Evolutionary conservation across 35 echinoderm and acorn worm species (phyloP).

Genomic region (Amphiura filiformis): DNA sequence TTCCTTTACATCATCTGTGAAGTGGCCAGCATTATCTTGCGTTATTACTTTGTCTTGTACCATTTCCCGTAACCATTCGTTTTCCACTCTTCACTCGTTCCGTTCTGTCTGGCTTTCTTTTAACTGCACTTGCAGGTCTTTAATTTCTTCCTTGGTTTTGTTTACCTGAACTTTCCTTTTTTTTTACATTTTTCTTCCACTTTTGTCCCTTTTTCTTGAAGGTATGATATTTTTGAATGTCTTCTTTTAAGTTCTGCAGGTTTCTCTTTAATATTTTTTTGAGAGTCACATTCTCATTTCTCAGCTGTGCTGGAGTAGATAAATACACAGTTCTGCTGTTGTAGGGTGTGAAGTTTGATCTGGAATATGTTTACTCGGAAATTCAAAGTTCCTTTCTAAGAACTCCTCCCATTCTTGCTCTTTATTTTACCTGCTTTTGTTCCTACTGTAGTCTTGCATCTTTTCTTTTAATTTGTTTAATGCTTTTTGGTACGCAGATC

Average conservation of each 20-base stretch:
- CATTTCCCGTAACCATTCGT: conserved; percentile 55
- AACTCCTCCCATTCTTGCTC: too few species aligned
- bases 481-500: too few species aligned
- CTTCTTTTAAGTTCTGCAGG: conserved; percentile 36
- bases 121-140: background rate
- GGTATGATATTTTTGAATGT: background rate
- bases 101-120: conserved; percentile 14
- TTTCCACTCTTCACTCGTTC: conserved; percentile 22
- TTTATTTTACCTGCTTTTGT: too few species aligned
- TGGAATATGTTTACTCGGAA: too few species aligned
- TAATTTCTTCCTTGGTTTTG: conserved; percentile 2
- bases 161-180: background rate
- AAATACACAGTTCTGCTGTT: too few species aligned
- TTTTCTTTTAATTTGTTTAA: too few species aligned
- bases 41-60: conserved; percentile 18
- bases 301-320: too few species aligned
- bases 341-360: too few species aligned
- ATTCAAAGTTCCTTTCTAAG: too few species aligned
- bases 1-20: conserved; percentile 8
- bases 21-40: background rate
- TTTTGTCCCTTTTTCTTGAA: conserved; percentile 6
- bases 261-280: background rate
- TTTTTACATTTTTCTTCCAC: conserved; percentile 1
- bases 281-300: background rate
- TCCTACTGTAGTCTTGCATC: too few species aligned